Evolutionary conservation across 2,888 invertebrate genomes (phyloP).

Genomic region (Pterobdella sp.): DNA sequence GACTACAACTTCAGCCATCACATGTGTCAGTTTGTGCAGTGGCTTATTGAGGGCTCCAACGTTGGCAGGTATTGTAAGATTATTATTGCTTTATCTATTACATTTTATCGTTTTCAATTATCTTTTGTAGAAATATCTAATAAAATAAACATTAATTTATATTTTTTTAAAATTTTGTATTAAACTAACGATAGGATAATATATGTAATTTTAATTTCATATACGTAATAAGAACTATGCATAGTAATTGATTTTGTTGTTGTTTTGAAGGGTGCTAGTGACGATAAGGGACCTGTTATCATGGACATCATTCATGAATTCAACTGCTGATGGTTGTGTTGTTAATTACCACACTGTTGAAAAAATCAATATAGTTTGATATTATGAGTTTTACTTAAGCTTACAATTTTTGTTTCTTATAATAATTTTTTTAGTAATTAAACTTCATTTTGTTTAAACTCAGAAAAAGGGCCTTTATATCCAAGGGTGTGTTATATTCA

Average conservation of each 20-base stretch:
- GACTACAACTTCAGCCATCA: constrained; percentile 57
- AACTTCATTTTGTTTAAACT: not conserved
- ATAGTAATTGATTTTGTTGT: not conserved
- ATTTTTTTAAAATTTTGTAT: too few species aligned
- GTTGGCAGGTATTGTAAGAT: constrained; percentile 56
- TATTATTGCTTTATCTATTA: not conserved
- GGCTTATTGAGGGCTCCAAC: constrained; percentile 65
- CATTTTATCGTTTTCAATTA: not conserved
- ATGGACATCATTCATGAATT: constrained; percentile 83
- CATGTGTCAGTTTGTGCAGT: constrained; percentile 72
- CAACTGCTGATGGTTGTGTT: constrained; percentile 33
- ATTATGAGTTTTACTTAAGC: not conserved
- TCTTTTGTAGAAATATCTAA: not conserved
- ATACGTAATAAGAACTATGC: not conserved
- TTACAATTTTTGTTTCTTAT: not conserved
- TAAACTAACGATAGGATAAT: not conserved
- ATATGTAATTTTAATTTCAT: not conserved
- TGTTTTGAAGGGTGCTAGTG: constrained; percentile 57
- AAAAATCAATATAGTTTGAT: not conserved
- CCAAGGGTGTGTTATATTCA: constrained; percentile 65
- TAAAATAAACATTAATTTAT: not conserved
- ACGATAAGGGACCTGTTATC: constrained; percentile 84
- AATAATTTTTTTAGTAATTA: not conserved
- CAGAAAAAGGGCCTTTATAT: constrained; percentile 33
- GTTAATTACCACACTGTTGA: constrained; percentile 36